Base-by-base conservation (phyloP, 1,140 invertebrate species). In the Matsumurasca onukii region DNA sequence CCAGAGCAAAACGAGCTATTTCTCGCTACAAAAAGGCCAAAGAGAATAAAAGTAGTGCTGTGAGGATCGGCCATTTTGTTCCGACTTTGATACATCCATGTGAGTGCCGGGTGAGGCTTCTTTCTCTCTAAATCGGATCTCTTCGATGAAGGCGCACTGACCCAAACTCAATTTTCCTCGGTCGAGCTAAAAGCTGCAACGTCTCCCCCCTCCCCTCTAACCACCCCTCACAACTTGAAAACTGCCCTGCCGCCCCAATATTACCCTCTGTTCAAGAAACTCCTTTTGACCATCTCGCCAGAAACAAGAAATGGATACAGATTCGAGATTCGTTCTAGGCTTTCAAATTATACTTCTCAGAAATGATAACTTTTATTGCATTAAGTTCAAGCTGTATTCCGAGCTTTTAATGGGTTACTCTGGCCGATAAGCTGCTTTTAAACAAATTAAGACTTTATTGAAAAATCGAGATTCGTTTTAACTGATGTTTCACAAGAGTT, bases 91-190 rank as follows among this genome's bases (percentile, higher is more conserved):
- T 59, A 59, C 55, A 59, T 59, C 22, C 49, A 52, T 52, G 22
- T 22, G 13, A 24, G 5, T 22, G 55, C n/a, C n/a, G n/a, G n/a
- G n/a, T 39, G 17, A 39, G 34, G 17, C 5, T 9, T 27, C 15
- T 5, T 5, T 25, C 55, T 3, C 55, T 9, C 15, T n/a, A 59
- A 59, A 59, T 59, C 55, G 55, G 24, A 27, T 59, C 30, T 27
- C 55, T 13, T 27, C 55, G 5, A 13, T 13, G 55, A 59, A 59
- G 24, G 15, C 24, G 55, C 55, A n/a, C 55, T 59, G 55, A 59
- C 55, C 55, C 30, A 59, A 59, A 59, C 55, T 59, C 55, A 59
- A 59, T 59, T 59, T n/a, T 59, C 55, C 55, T 27, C 55, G 55
- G 55, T 29, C 55, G 55, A 5, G 17, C 34, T 59, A 59, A 59